Evolutionary conservation across 2,113 vertebrate genomes (phyloP), one percentile per base, ranked within the genome.

Genomic region (Polyodon spathula): DNA sequence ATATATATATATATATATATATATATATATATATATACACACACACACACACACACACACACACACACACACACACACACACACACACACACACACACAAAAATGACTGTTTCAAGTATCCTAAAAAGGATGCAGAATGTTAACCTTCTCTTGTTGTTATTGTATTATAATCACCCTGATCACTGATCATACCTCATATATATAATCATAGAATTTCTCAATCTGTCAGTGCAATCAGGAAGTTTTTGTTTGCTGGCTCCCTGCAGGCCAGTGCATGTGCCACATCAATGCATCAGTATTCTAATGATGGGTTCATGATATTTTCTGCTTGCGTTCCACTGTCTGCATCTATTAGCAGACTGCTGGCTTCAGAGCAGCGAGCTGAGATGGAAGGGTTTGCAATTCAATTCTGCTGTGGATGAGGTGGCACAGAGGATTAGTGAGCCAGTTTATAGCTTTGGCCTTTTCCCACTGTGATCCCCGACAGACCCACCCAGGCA

Each of bases 271-370:
- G 74, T 72, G 72, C 77, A 50, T 62, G 59, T 73, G 83, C 74
- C 80, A 81, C 76, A 80, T 78, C 54, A 63, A 86, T 85, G 62
- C 83, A 75, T 77, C 75, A 75, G 59, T 3, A 5, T 66, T 60
- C 56, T 1, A 51, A 42, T 83, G 83, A 82, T 6, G 67, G 40
- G 77, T 62, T 76, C 76, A 78, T 78, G 69, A 71, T 74, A 63
- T 80, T 80, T 81, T 79, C 81, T 76, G 80, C 80, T 71, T 63
- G 73, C 65, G 59, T 78, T 77, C 66, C 68, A 10, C 64, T 62
- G 71, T 77, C 77, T 44, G 63, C 42, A 10, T 6, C 10, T 61
- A 77, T 81, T 79, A 83, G 73, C 43, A 37, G 62, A 57, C 65
- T 56, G 70, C 66, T 70, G 58, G 62, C 73, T 73, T 76, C 78